These are phyloP conservation scores for Colletes collaris DNA, from an alignment of 2,888 invertebrate species.

Conservation along the genomic window DNA sequence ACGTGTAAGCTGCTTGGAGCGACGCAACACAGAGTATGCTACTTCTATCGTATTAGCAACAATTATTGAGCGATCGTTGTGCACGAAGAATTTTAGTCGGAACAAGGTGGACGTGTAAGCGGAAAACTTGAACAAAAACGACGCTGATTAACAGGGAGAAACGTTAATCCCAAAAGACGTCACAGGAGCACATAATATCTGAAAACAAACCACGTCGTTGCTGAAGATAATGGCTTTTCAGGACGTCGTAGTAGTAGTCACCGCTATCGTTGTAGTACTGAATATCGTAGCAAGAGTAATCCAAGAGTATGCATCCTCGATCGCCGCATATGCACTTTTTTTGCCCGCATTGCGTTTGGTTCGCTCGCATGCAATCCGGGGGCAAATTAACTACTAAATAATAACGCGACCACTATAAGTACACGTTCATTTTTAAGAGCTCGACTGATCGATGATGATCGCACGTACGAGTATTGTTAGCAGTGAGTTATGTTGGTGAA, in stretches of 20 bases:
- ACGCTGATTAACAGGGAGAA: slow-evolving; percentile 19
- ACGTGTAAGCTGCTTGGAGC: not conserved
- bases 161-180: slow-evolving; percentile 72
- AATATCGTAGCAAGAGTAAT: slow-evolving; percentile 85
- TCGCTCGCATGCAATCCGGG: slow-evolving; percentile 81
- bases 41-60: not conserved
- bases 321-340: slow-evolving; percentile 85
- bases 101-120: not conserved
- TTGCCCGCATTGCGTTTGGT: slow-evolving; percentile 80
- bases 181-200: slow-evolving; percentile 81
- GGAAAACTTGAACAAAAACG: not conserved
- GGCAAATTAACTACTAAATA: slow-evolving; percentile 81
- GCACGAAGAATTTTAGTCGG: not conserved
- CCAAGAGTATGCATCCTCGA: slow-evolving; percentile 86
- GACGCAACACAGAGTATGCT: not conserved
- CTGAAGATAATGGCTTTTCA: slow-evolving; percentile 82
- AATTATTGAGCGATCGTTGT: not conserved
- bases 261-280: slow-evolving; percentile 88
- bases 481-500: not conserved
- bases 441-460: slow-evolving; percentile 28
- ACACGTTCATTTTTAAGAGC: slow-evolving; percentile 34
- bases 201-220: slow-evolving; percentile 81
- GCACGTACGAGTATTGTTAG: not conserved
- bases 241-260: slow-evolving; percentile 85
- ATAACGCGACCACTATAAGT: slow-evolving; percentile 74